A percentile compares a stretch with the other conserved stretches of the same genome.
phyloP scores from a whole-genome alignment of 2,888 invertebrate species.

The Nomada ferruginata region DNA sequence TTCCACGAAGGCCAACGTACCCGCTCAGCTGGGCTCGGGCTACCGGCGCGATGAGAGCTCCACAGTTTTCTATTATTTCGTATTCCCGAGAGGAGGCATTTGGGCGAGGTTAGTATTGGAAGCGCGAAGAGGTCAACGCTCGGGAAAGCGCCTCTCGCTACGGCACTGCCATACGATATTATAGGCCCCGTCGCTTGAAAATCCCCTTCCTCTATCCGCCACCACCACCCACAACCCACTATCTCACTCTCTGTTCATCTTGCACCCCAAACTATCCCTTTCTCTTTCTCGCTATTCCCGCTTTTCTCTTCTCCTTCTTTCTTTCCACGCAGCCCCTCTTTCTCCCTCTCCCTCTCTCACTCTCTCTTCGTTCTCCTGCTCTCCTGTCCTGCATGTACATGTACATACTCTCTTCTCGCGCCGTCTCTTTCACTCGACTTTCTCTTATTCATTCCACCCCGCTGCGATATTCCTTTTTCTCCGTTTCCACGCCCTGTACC shows the following conservation, averaged over 20 bases:
- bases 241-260: background rate
- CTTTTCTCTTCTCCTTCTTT: constrained; percentile 21
- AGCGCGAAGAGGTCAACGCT: constrained; percentile 79
- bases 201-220: constrained; percentile 50
- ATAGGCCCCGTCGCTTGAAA: constrained; percentile 72
- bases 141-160: constrained; percentile 81
- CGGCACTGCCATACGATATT: constrained; percentile 78
- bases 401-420: background rate
- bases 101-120: constrained; percentile 81
- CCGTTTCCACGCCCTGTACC: constrained; percentile 27
- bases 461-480: constrained; percentile 17
- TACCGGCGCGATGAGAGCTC: constrained; percentile 1
- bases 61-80: constrained; percentile 72
- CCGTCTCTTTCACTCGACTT: constrained; percentile 25
- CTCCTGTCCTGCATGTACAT: background rate
- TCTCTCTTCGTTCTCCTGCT: background rate
- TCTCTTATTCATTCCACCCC: constrained; percentile 38
- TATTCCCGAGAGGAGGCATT: constrained; percentile 72
- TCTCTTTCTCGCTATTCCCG: background rate
- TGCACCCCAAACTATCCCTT: background rate
- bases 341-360: no score
- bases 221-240: constrained; percentile 5
- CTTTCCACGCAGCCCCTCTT: background rate
- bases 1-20: constrained; percentile 47
- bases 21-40: background rate